phyloP scores from a whole-genome alignment of 1,140 invertebrate genomes.

The Drepana arcuata region DNA sequence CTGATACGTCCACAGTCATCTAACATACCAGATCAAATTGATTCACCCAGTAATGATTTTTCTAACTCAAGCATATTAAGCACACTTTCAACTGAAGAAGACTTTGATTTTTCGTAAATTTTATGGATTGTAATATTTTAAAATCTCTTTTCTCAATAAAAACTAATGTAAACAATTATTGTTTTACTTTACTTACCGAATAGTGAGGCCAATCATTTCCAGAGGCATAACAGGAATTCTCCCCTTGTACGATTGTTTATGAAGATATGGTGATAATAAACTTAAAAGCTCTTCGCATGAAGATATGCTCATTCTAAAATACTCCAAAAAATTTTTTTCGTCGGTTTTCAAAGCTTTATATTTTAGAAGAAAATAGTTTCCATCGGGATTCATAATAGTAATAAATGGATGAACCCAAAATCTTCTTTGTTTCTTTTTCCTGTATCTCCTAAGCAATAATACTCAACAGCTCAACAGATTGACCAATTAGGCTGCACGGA shows the following conservation, averaged over 20 bases:
- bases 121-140: constrained; percentile 14
- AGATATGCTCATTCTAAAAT: constrained; percentile 31
- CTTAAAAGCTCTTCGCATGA: constrained; percentile 29
- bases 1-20: constrained; percentile 19
- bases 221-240: constrained; percentile 24
- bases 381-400: constrained; percentile 21
- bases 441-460: too few species aligned
- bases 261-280: constrained; percentile 22
- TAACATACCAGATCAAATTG: constrained; percentile 24
- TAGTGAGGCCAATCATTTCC: constrained; percentile 16
- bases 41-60: constrained; percentile 21
- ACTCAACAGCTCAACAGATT: constrained; percentile 2
- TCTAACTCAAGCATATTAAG: constrained; percentile 20
- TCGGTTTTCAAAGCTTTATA: constrained; percentile 24
- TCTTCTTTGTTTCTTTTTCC: too few species aligned
- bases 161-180: constrained; percentile 17
- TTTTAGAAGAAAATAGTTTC: constrained; percentile 25
- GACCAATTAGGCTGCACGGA: constrained; percentile 2
- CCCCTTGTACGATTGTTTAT: constrained; percentile 24
- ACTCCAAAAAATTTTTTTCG: constrained; percentile 21
- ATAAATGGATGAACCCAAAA: constrained; percentile 5
- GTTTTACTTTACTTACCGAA: constrained; percentile 24
- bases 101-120: constrained; percentile 21
- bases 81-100: constrained; percentile 20
- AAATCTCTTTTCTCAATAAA: constrained; percentile 15